Evolutionary conservation across 2,797 vertebrate species (phyloP).

Genomic region (Pseudotriccus pelzelni): DNA sequence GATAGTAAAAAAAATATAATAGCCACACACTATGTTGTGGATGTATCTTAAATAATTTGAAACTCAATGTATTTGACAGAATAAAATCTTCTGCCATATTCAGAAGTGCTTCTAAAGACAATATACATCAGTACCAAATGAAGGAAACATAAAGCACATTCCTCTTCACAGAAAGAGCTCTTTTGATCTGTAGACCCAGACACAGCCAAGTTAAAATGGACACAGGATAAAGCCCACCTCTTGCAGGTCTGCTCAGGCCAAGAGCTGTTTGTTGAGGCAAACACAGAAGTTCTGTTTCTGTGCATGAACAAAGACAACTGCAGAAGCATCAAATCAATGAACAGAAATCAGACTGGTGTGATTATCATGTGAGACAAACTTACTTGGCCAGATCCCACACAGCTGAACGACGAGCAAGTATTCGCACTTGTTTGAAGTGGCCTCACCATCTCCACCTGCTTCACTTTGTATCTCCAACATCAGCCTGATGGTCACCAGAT

Average conservation of each 20-base stretch:
- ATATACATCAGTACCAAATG: background rate
- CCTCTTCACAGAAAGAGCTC: background rate
- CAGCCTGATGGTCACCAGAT: background rate
- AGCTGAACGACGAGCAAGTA: background rate
- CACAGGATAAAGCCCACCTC: background rate
- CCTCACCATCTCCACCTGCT: background rate
- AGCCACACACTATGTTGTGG: background rate
- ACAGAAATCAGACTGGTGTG: background rate
- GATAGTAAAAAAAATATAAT: background rate
- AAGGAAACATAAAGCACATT: background rate
- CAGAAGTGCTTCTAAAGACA: background rate
- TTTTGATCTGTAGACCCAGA: background rate
- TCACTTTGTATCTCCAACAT: background rate
- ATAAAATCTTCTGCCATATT: background rate
- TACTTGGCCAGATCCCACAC: background rate
- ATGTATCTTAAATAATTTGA: background rate
- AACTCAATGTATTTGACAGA: background rate
- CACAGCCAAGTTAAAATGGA: background rate
- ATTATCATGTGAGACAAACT: background rate
- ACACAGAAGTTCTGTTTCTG: background rate
- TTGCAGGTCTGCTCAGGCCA: background rate
- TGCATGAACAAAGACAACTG: background rate
- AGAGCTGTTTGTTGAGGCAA: background rate
- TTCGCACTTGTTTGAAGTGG: background rate
- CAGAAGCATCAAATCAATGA: background rate